Evolutionary conservation across 2,113 vertebrate species (phyloP), one percentile per base, ranked within the genome.

Genomic region (Prunella himalayana): DNA sequence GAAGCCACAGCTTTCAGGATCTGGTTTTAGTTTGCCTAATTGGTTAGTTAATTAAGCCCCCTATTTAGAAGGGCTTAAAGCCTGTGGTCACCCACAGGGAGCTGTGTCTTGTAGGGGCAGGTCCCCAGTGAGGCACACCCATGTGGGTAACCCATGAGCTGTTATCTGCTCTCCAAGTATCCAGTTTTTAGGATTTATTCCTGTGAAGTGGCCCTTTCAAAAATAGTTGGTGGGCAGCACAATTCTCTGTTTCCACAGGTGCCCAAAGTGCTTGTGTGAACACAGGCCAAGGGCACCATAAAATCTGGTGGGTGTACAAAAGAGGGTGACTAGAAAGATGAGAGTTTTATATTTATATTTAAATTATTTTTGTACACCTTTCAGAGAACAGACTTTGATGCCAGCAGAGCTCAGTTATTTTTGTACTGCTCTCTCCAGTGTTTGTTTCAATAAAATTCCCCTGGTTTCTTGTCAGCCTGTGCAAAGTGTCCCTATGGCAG

Each of bases 391-490:
- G 59, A 59, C 61, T 92, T 54, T 4, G 87, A 51, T 51, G 35
- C 31, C 64, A 90, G 50, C 85, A 21, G 19, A 94, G 88, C 70
- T 76, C 69, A 81, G 33, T 97, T 97, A 97, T 75, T 97, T 97
- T 97, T 97, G 72, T 94, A 94, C 72, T 35, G 41, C 83, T 69
- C 17, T 72, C 61, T 84, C n/a, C 50, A 13, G 45, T 35, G 54
- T 85, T 96, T 39, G 33, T 85, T 93, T 91, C 77, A 98, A 98
- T 98, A 98, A 98, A 98, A 89, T 54, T 28, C 33, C 57, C 24
- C 25, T 83, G 41, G 15, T 95, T 76, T 94, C 96, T 97, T 83
- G 22, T 59, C 11, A 4, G 8, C 49, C 7, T 0, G 1, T 35
- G 45, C 8, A 0, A 15, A 22, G 39, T 2, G 9, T 81, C 31